These are phyloP conservation scores for Nephrotoma flavescens DNA, from an alignment of 2,888 invertebrate genomes.

Conservation along the genomic window DNA sequence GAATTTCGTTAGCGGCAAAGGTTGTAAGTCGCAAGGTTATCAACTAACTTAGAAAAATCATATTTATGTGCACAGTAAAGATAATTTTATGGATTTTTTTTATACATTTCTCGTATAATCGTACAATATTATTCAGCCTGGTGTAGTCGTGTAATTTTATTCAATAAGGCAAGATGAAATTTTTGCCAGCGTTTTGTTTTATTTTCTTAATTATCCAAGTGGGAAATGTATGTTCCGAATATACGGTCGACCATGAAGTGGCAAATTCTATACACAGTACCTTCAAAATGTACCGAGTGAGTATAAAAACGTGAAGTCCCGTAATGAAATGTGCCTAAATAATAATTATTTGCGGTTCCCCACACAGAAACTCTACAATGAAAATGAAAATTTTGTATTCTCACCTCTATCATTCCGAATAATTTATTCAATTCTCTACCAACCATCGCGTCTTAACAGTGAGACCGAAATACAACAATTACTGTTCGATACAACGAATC, in stretches of 20 bases:
- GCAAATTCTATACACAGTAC: not conserved
- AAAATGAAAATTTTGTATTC: not conserved
- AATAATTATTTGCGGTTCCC: not conserved
- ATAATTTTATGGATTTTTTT: not conserved
- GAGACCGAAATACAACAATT: not conserved
- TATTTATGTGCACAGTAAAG: not conserved
- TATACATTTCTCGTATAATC: not conserved
- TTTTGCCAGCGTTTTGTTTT: not conserved
- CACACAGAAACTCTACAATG: not conserved
- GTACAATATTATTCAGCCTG: not conserved
- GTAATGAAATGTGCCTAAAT: not conserved
- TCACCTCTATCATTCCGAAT: not conserved
- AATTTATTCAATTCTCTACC: not conserved
- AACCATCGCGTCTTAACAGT: not conserved
- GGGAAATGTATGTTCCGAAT: not conserved
- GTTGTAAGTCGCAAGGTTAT: not conserved
- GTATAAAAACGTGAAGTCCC: not conserved
- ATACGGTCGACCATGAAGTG: not conserved
- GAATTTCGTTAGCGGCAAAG: not conserved
- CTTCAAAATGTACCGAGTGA: not conserved
- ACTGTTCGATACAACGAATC: not conserved
- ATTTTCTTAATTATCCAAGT: not conserved
- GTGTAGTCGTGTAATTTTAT: not conserved
- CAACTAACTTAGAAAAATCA: not conserved
- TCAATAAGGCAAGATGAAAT: not conserved